These are phyloP conservation scores for Dasyprocta punctata DNA, from an alignment of 2,113 vertebrate genomes.

Conservation along the genomic window DNA sequence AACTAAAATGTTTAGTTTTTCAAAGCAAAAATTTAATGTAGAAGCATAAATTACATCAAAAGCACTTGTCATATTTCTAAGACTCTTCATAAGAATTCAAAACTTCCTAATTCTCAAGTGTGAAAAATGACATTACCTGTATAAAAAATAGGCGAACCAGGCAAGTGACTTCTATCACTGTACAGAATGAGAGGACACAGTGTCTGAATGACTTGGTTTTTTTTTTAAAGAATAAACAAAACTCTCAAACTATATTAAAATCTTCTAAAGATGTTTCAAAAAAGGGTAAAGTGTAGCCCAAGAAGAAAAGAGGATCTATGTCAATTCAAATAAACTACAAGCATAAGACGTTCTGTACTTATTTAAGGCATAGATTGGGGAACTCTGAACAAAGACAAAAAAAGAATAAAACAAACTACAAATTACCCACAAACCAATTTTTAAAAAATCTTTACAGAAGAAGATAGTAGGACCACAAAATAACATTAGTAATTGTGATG, in stretches of 20 bases:
- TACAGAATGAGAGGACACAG: not conserved
- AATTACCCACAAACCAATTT: not conserved
- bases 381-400: not conserved
- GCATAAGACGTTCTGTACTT: not conserved
- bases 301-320: not conserved
- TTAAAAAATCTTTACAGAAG: not conserved
- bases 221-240: not conserved
- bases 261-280: slow-evolving; percentile 12
- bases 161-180: not conserved
- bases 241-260: not conserved
- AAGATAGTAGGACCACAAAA: not conserved
- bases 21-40: slow-evolving; percentile 19
- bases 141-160: not conserved
- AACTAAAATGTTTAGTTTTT: slow-evolving; percentile 1
- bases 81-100: slow-evolving; percentile 25
- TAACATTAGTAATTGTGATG: not conserved
- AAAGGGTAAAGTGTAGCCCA: not conserved
- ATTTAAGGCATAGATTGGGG: not conserved
- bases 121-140: slow-evolving; percentile 2
- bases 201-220: not conserved
- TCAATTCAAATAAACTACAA: not conserved
- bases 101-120: not conserved
- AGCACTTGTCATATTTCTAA: not conserved
- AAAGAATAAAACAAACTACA: slow-evolving; percentile 15
- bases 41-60: slow-evolving; percentile 19